Evolutionary conservation across 2,113 vertebrate species (phyloP), one percentile per base, ranked within the genome.

Genomic region (Caracal caracal): DNA sequence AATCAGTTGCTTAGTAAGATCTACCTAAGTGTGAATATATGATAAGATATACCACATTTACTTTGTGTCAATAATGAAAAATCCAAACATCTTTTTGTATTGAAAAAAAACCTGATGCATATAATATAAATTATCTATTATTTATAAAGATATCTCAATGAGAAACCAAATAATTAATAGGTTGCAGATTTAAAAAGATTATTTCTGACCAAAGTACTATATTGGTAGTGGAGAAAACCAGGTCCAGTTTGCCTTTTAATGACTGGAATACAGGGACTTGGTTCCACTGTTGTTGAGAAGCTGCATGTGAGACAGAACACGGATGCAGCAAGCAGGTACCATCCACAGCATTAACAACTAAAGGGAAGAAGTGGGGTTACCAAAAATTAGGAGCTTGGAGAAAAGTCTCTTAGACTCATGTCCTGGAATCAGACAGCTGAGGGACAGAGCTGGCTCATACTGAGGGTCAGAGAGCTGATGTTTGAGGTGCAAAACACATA

Each of bases 371-470:
- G 9, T 24, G n/a, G 40, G 15, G 51, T 94, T 37, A 75, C 16
- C 6, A 61, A 24, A 51, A 35, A 6, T 70, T 20, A 59, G 13
- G 13, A 61, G 4, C 3, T 51, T 61, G 12, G 2, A 86, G 15
- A 73, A 53, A 5, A 47, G 13, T 61, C 56, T 15, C 13, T 9
- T 2, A 53, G 17, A 40, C 26, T 2, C 6, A 30, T 13, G 30
- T 81, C 20, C 43, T 43, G 30, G 22, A 22, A 16, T 33, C 28
- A 40, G 49, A 17, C 19, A 1, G 1, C 1, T 16, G 20, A 83
- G 20, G 61, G 12, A 1, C 6, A n/a, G 2, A 15, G 9, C 11
- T 11, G 1, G 10, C 10, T 65, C 13, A 6, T 3, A 1, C 12
- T 51, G 13, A n/a, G 2, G 4, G 7, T 88, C 1, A 9, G 11